Evolutionary conservation across 37 sponge, comb jelly and placozoan species (phyloP), one percentile per base, ranked within the genome.

Genomic region (Agelas oroides): DNA sequence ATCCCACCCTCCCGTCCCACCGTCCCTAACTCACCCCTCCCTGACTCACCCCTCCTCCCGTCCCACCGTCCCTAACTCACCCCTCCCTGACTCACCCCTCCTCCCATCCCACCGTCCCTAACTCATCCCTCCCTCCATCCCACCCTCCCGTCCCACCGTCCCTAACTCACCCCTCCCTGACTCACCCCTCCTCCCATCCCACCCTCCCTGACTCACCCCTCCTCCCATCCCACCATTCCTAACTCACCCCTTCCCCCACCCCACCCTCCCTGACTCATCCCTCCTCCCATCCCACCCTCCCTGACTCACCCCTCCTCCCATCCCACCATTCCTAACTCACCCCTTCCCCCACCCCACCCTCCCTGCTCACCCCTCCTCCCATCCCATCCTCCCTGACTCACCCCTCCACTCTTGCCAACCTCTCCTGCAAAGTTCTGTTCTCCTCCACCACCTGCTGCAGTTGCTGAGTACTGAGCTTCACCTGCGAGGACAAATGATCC

Each of bases 11-110:
- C 25, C 25, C 62, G 2, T 2, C 5, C n/a, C 62, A 14, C 27
- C n/a, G n/a, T n/a, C n/a, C n/a, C n/a, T n/a, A n/a, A n/a, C n/a
- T n/a, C n/a, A n/a, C n/a, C n/a, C n/a, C n/a, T n/a, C n/a, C n/a
- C 46, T 46, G 6, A 53, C 56, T 24, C 11, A 76, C 77, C 77
- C 59, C 32, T 60, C 36, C 24, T 30, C 61, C 35, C 33, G 0
- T 0, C 33, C 61, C 28, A 27, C 23, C 32, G 20, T 33, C 32
- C 39, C 8, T n/a, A n/a, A n/a, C n/a, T n/a, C n/a, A n/a, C n/a
- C n/a, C n/a, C n/a, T n/a, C n/a, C n/a, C 46, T 46, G 6, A 53
- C 56, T 24, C 11, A 76, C 77, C 77, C 59, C 32, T 60, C 36
- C 24, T 30, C 61, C 35, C 33, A 0, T 0, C 33, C 61, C 28